Percentiles rank a stretch among this genome's conserved stretches.
Evolutionary conservation across 64 coral and sea anemone genomes (phyloP).

Genomic region (Catalaphyllia jardinei): DNA sequence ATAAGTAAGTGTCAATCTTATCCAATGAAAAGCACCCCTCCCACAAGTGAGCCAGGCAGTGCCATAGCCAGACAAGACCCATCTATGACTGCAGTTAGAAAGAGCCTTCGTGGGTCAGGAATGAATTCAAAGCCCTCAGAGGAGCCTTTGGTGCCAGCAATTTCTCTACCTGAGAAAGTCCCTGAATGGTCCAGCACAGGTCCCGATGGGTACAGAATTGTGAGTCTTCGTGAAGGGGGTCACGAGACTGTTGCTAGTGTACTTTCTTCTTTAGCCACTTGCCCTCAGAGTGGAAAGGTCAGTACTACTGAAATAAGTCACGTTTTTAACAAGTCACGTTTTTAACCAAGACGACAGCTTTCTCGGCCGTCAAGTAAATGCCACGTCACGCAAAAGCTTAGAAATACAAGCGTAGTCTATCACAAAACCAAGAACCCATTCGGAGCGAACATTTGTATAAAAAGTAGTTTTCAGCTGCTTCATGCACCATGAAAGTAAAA

Average conservation of each 20-base stretch:
- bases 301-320: not conserved
- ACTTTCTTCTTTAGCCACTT: slow-evolving; percentile 76
- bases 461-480: too few species aligned
- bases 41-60: slow-evolving; percentile 64
- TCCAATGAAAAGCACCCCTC: slow-evolving; percentile 27
- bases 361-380: too few species aligned
- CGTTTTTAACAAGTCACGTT: too few species aligned
- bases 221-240: slow-evolving; percentile 60
- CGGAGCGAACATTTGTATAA: too few species aligned
- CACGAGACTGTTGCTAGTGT: slow-evolving; percentile 57
- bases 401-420: too few species aligned
- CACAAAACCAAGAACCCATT: too few species aligned
- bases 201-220: slow-evolving; percentile 65
- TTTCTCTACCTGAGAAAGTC: slow-evolving; percentile 62
- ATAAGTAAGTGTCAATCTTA: slow-evolving; percentile 77
- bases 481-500: too few species aligned
- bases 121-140: slow-evolving; percentile 67
- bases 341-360: too few species aligned
- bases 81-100: slow-evolving; percentile 39
- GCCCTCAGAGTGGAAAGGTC: slow-evolving; percentile 86
- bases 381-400: too few species aligned
- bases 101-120: slow-evolving; percentile 22
- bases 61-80: slow-evolving; percentile 34
- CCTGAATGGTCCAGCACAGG: slow-evolving; percentile 79
- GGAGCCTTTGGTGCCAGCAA: slow-evolving; percentile 59